Base-by-base conservation (phyloP, 53 echinoderm and acorn worm species). In the Astropecten irregularis region DNA sequence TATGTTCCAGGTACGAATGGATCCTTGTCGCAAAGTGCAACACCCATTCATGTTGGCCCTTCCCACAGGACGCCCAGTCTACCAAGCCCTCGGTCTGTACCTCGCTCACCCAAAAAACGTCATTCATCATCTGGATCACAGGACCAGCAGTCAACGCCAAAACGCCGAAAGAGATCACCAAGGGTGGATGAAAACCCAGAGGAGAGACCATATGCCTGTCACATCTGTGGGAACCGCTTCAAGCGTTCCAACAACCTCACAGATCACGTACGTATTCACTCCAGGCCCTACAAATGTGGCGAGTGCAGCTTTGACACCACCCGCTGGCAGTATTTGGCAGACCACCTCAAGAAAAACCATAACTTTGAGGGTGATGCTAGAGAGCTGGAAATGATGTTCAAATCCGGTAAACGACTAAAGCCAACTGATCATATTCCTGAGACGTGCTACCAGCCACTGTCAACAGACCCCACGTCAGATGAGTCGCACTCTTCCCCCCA, bases 231-330 rank as follows among this genome's bases (percentile, higher is more conserved):
- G 4, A 99, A 95, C 51, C 92, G 94, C 30, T 99, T 99, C 84
- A 99, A 99, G 79, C 81, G 99, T 7, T 85, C 90, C 16, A 99
- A 99, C 86, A 99, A 99, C 73, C 37, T 99, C 40, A 87, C 88
- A 19, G 99, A 99, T 63, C 99, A 99, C 49, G 94, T 99, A 19
- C 88, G 94, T 3, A 99, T 91, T 34, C 99, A 99, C 31, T 92
- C 99, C 19, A 76, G 99, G 50, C 99, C 99, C 4, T 99, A 94
- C 84, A 95, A 94, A 79, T 99, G 99, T 69, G 92, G 92, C 1
- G 99, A 95, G 76, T 99, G 99, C 49, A 73, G 76, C 20, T 99
- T 92, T 71, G 95, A 90, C 90, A 99, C 99, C 4, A 99, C 95
- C 40, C 90, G 99, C 27, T 94, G 94, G 95, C 99, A 99, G 69